A percentile compares a stretch with the other conserved stretches of the same genome.
Conservation (phyloP, 2,797 vertebrate genomes). For the Adrianichthys oophorus region DNA sequence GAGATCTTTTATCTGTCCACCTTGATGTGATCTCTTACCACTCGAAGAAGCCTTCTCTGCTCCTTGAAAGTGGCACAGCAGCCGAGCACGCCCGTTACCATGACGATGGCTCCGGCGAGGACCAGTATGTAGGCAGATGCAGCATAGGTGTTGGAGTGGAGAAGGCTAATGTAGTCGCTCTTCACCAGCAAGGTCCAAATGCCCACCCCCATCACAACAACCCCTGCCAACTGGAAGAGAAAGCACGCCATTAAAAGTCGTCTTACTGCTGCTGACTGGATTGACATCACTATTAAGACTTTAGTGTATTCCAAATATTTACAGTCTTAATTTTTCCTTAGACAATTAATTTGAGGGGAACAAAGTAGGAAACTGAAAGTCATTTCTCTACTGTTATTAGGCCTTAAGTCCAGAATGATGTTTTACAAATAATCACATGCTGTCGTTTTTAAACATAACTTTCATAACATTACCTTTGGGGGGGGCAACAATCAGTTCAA, state of each 20-base stretch:
- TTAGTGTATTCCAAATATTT: not conserved
- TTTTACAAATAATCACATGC: too few relatives aligned
- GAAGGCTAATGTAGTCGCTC: constrained; percentile 96
- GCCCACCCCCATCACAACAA: constrained; percentile 93
- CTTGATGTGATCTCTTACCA: constrained; percentile 68
- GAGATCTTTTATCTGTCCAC: constrained; percentile 14
- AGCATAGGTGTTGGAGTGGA: constrained; percentile 90
- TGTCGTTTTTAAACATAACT: too few relatives aligned
- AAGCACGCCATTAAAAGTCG: constrained; percentile 11
- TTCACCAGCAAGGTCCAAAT: constrained; percentile 92
- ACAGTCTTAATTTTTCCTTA: constrained; percentile 20
- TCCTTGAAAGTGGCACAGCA: constrained; percentile 84
- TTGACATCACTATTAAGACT: not conserved
- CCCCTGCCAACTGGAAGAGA: constrained; percentile 86
- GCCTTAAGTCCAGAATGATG: too few relatives aligned
- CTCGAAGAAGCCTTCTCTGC: constrained; percentile 81
- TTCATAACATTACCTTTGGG: too few relatives aligned
- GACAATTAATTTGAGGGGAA: constrained; percentile 1
- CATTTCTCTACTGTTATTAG: not conserved
- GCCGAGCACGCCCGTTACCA: constrained; percentile 83
- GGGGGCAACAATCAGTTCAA: too few relatives aligned
- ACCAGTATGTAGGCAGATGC: constrained; percentile 93
- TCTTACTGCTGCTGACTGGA: not conserved
- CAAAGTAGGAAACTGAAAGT: constrained; percentile 18
- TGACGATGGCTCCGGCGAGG: constrained; percentile 79